These are phyloP conservation scores for Gallirallus australis DNA, from an alignment of 2,797 vertebrate species.

Conservation along the genomic window DNA sequence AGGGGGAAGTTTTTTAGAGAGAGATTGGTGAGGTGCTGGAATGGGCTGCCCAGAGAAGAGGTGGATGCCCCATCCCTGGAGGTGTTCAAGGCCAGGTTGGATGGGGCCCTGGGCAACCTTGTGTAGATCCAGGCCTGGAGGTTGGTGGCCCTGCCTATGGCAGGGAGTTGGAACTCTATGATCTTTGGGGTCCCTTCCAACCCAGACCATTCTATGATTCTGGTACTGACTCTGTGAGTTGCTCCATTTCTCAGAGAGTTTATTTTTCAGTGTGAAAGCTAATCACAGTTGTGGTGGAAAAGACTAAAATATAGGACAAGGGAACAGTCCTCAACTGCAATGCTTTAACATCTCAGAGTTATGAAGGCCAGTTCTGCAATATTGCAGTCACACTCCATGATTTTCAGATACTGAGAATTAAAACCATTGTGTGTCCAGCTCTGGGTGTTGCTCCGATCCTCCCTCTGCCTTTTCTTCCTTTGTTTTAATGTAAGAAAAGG, in stretches of 20 bases:
- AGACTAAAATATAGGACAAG: neutral
- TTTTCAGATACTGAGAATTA: neutral
- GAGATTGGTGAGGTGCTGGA: too few species aligned
- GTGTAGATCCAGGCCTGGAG: too few species aligned
- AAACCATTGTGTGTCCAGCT: neutral
- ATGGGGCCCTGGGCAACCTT: too few species aligned
- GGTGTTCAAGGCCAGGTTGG: too few species aligned
- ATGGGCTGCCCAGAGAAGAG: too few species aligned
- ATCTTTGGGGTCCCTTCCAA: too few species aligned
- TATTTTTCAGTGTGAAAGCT: neutral
- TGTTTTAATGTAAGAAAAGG: neutral
- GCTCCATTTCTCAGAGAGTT: neutral
- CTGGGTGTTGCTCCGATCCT: neutral
- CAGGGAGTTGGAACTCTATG: too few species aligned
- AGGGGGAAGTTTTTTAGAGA: too few species aligned
- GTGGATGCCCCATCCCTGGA: too few species aligned
- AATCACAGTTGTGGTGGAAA: neutral
- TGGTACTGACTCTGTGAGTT: neutral
- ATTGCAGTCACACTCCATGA: neutral
- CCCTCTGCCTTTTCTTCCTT: neutral
- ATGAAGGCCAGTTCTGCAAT: neutral
- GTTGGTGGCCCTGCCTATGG: too few species aligned
- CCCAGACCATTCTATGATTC: too few species aligned
- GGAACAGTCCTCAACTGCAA: neutral
- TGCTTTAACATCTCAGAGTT: neutral